Base-by-base conservation (phyloP, 2,113 vertebrate species). In the Gasterosteus aculeatus region DNA sequence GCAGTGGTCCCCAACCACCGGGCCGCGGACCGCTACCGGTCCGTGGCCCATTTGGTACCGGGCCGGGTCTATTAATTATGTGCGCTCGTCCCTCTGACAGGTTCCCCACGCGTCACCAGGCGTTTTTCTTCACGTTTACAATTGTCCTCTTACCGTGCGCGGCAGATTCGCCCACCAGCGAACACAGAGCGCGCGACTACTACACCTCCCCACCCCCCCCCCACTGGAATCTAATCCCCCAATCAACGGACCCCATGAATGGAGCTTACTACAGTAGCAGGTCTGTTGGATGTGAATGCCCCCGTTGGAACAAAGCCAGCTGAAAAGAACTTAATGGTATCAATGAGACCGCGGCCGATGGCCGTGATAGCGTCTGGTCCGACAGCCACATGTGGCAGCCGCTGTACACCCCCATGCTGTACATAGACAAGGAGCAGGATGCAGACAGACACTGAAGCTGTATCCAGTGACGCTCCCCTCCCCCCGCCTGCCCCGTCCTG, bases 221-320 rank as follows among this genome's bases (percentile, higher is more conserved):
- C 5, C 57, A 26, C 14, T 74, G 72, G 59, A 87, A 74, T 78
- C 61, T 82, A 90, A 91, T 88, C 86, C 82, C 80, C 68, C 38
- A 22, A 58, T 90, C 76, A 89, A 88, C 72, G 77, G 66, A 75
- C 51, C 38, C 60, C 31, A 69, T 84, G 72, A 86, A 86, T 63
- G 58, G 75, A 42, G 65, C 31, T 74, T 31, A 39, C 71, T 80
- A 82, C 84, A 85, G 84, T 49, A 58, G 58, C 59, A 66, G 0
- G 77, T 56, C 83, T 87, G 85, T 86, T 76, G 31, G 59, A 26
- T 26, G 22, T 62, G 51, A 26, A 46, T 63, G 62, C 44, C 16
- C 66, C 65, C 56, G 65, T 51, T 66, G 46, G 46, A 74, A 80
- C 41, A 54, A 56, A 61, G 67, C 67, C 71, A 59, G 77, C 65